Base-by-base conservation (phyloP, 2,797 vertebrate species). In the Falco rusticolus region DNA sequence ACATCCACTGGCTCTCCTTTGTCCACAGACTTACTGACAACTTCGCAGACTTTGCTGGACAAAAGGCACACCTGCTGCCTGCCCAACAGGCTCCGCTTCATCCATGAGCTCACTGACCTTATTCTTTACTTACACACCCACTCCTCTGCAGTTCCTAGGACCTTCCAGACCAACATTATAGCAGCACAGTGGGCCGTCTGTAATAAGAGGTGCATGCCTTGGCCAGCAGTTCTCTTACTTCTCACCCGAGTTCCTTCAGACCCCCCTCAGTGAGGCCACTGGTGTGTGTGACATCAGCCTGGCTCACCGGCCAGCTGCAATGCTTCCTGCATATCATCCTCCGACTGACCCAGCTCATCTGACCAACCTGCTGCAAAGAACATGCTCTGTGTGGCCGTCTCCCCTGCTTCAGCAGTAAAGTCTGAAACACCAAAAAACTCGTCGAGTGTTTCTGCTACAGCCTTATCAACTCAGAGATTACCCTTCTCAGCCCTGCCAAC, bases 241-340 rank as follows among this genome's bases (percentile, higher is more conserved):
- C 56, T 87, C 39, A 50, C 31, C 26, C 1, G 1, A 72, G 51
- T 22, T 84, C 34, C 53, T 66, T 50, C 57, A 59, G 79, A 84
- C 63, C 3, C 8, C n/a, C 14, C 28, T n/a, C 5, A 2, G 60
- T 1, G 0, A 83, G 31, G 37, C 18, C 5, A n/a, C 26, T 0
- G 3, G 31, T 69, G 20, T 2, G 8, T 17, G 13, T 45, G 47
- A 81, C 51, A 37, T 66, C 57, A 41, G 5, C 13, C 37, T 80
- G 47, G 43, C 37, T 64, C 45, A 28, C n/a, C 16, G 72, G 45
- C 25, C 80, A 60, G 41, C 56, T 61, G 60, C 41, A 54, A 39
- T 2, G 5, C 37, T 63, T 80, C 39, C 57, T 50, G 57, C 39
- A 45, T 26, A 47, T 15, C 37, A 59, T 6, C 14, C 69, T 59